These are phyloP conservation scores for Podarcis raffonei DNA, from an alignment of 2,113 vertebrate genomes.

Conservation along the genomic window DNA sequence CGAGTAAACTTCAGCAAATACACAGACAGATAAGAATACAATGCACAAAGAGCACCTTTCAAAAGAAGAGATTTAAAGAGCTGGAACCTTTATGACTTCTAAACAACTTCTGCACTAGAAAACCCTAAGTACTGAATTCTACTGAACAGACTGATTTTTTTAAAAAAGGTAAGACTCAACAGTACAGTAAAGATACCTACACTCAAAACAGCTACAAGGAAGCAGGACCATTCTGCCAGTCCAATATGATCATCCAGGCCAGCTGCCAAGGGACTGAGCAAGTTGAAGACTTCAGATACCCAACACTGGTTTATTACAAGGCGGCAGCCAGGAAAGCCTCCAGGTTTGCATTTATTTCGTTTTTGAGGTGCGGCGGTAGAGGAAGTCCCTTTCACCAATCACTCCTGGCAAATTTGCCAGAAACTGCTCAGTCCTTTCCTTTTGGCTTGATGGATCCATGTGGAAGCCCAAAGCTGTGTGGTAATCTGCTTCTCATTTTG, in stretches of 20 bases:
- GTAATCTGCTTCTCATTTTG: not conserved
- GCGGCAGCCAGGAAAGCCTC: not conserved
- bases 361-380: conserved; percentile 8
- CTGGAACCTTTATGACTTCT: not conserved
- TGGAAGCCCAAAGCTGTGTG: not conserved
- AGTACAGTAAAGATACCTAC: not conserved
- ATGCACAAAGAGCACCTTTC: conserved; percentile 47
- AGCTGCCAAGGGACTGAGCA: not conserved
- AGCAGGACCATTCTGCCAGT: conserved; percentile 38
- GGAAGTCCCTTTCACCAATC: not conserved
- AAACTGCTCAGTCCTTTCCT: not conserved
- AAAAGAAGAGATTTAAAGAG: conserved; percentile 25
- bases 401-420: not conserved
- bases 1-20: conserved; percentile 34
- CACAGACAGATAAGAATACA: conserved; percentile 35
- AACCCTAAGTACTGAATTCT: conserved; percentile 36
- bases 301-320: conserved; percentile 38
- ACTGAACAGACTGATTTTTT: not conserved
- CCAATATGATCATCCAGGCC: conserved; percentile 18
- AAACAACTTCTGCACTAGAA: conserved; percentile 32
- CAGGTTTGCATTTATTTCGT: not conserved
- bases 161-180: conserved; percentile 61
- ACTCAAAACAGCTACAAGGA: conserved; percentile 35
- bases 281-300: conserved; percentile 22
- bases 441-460: too few species aligned